phyloP scores from a whole-genome alignment of 2,797 vertebrate species.

The Cephalopachus bancanus region DNA sequence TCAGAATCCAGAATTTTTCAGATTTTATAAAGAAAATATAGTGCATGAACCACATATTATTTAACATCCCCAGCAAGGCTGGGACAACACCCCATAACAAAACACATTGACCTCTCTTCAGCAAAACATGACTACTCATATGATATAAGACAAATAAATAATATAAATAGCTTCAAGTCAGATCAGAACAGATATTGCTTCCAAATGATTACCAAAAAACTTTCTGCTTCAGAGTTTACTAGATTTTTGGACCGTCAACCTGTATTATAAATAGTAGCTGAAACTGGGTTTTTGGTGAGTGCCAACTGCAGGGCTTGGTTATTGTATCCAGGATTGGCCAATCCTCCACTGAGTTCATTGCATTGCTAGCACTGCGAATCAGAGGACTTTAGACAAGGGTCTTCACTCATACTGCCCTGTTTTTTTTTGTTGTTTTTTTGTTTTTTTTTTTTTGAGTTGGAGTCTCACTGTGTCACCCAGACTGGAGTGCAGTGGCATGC shows the following conservation, averaged over 20 bases:
- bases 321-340: neutral
- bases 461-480: too few species aligned
- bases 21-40: slow-evolving; percentile 37
- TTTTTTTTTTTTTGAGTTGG: too few species aligned
- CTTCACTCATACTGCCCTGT: neutral
- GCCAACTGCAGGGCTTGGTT: neutral
- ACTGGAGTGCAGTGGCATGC: too few species aligned
- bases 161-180: neutral
- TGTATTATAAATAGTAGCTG: neutral
- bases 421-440: neutral
- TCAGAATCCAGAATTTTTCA: slow-evolving; percentile 7
- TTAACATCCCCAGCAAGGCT: neutral
- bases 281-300: neutral
- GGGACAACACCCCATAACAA: neutral
- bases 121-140: slow-evolving; percentile 22
- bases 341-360: neutral
- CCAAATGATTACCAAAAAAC: neutral
- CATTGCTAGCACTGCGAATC: neutral
- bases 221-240: slow-evolving; percentile 23
- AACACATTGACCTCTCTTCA: neutral
- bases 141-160: slow-evolving; percentile 21
- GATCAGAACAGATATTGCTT: slow-evolving; percentile 16
- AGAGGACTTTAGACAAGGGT: neutral
- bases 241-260: neutral
- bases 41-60: neutral